Evolutionary conservation across 2,888 invertebrate species (phyloP).

Genomic region (Nephrotoma guestfalica): DNA sequence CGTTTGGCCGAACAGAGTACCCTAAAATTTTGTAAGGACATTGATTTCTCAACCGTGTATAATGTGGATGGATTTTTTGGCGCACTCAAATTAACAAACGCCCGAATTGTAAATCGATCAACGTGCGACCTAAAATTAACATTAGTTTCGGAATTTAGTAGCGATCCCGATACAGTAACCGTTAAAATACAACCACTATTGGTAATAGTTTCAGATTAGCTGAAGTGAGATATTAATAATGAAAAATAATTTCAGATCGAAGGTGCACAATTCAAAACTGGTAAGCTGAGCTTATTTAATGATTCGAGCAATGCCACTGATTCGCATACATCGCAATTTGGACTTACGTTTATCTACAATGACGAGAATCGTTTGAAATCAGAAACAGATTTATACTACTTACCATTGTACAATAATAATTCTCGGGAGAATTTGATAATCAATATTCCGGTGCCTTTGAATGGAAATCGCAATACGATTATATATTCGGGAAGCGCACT

Average conservation of each 20-base stretch:
- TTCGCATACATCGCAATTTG: slow-evolving; percentile 17
- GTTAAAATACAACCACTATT: slow-evolving; percentile 23
- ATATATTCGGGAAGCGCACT: slow-evolving; percentile 27
- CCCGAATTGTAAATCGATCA: slow-evolving; percentile 21
- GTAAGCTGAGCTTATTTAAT: slow-evolving; percentile 17
- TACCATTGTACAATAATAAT: slow-evolving; percentile 23
- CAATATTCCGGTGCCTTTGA: slow-evolving; percentile 20
- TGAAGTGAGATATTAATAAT: not conserved
- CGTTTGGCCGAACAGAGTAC: slow-evolving; percentile 21
- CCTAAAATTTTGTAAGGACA: slow-evolving; percentile 20
- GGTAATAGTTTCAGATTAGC: slow-evolving; percentile 16
- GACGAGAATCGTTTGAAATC: slow-evolving; percentile 5
- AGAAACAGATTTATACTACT: slow-evolving; percentile 1
- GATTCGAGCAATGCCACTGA: slow-evolving; percentile 11
- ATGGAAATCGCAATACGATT: slow-evolving; percentile 19
- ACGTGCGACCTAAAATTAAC: slow-evolving; percentile 20
- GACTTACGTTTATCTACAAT: slow-evolving; percentile 16
- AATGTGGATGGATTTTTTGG: slow-evolving; percentile 29
- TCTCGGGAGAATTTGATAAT: slow-evolving; percentile 25
- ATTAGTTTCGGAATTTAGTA: not conserved
- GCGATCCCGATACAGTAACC: not conserved
- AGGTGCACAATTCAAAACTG: slow-evolving; percentile 19
- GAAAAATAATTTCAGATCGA: slow-evolving; percentile 18
- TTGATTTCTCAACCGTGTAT: slow-evolving; percentile 25
- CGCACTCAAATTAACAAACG: slow-evolving; percentile 24